A percentile compares a stretch with the other conserved stretches of the same genome.
Conservation (phyloP, 2,888 invertebrate genomes). For the Exephanes ischioxanthus region DNA sequence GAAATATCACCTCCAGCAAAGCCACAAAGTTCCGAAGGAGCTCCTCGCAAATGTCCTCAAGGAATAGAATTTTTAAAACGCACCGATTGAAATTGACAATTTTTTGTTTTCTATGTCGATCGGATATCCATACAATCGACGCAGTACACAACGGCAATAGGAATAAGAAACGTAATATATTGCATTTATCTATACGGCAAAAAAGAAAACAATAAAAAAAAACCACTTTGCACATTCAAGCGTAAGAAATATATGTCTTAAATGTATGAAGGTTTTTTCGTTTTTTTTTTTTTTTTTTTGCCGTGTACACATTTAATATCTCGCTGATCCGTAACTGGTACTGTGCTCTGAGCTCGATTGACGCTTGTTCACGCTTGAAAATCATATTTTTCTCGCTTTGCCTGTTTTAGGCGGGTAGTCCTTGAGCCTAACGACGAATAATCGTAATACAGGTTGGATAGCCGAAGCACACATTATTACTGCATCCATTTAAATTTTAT, state of each 20-base stretch:
- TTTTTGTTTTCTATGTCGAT: neutral
- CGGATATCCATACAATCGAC: neutral
- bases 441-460: neutral
- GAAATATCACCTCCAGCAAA: constrained; percentile 81
- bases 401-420: neutral
- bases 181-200: neutral
- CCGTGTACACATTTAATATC: neutral
- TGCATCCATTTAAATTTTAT: neutral
- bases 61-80: neutral
- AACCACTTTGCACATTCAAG: neutral
- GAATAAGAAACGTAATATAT: neutral
- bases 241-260: too few species aligned
- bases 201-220: too few species aligned
- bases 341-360: neutral
- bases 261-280: too few species aligned
- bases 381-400: neutral
- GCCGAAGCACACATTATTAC: neutral
- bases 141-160: neutral
- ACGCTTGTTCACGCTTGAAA: constrained; percentile 8
- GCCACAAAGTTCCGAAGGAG: constrained; percentile 19
- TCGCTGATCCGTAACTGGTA: neutral
- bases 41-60: neutral
- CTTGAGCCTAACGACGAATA: neutral
- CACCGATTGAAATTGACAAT: neutral
- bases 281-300: too few species aligned